phyloP scores from a whole-genome alignment of 2,888 invertebrate genomes.

The Gastrophysa polygoni region DNA sequence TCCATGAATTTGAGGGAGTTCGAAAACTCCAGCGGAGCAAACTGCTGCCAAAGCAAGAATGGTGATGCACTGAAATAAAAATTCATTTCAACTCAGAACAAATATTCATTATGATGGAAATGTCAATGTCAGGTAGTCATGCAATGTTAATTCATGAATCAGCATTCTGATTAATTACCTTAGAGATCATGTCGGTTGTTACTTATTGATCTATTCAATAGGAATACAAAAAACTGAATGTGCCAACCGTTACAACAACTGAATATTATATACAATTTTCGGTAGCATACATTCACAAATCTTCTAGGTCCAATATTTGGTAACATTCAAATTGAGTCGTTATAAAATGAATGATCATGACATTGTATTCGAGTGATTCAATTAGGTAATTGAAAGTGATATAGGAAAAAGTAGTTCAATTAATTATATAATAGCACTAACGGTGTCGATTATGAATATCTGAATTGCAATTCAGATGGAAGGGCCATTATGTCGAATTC shows the following conservation, averaged over 20 bases:
- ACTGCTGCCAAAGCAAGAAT: background rate
- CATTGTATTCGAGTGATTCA: background rate
- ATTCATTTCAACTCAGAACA: no score
- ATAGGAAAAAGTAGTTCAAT: background rate
- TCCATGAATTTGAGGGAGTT: slow-evolving; percentile 9
- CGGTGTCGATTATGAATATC: background rate
- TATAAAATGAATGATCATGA: background rate
- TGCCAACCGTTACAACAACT: background rate
- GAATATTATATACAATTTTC: background rate
- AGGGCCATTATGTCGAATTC: no score
- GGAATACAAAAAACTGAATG: background rate
- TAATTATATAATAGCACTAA: background rate
- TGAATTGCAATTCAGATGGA: no score
- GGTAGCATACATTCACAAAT: background rate
- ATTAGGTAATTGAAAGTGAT: background rate
- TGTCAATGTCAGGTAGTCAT: no score
- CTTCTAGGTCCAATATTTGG: background rate
- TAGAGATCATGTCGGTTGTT: slow-evolving; percentile 2
- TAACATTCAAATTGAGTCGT: background rate
- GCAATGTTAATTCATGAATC: no score
- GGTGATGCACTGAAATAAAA: background rate
- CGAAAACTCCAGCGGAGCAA: slow-evolving; percentile 6
- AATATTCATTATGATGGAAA: no score
- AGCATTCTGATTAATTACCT: background rate
- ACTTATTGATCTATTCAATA: background rate